Percentiles rank a stretch among this genome's conserved stretches.
Evolutionary conservation across 2,113 vertebrate species (phyloP).

Genomic region (Rhinolophus ferrumequinum): DNA sequence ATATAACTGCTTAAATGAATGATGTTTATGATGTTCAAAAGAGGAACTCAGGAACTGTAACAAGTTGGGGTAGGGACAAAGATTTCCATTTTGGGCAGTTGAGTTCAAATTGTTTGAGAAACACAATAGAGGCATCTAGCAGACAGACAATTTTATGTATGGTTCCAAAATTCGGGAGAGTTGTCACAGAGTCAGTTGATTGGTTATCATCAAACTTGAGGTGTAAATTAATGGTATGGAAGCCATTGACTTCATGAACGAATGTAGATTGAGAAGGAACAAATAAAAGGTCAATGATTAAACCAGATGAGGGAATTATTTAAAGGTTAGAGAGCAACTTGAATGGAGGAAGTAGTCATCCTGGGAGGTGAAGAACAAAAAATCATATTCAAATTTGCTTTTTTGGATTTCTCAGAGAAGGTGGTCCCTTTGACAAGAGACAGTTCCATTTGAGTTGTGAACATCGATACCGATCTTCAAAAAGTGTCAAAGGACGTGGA

Average conservation of each 20-base stretch:
- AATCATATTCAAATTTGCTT: neutral
- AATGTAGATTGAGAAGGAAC: neutral
- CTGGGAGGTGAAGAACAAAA: neutral
- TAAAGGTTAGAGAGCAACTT: neutral
- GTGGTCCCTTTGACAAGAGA: neutral
- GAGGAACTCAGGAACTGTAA: neutral
- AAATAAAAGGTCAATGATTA: neutral
- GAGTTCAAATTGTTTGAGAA: neutral
- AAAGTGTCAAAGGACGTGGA: neutral
- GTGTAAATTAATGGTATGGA: neutral
- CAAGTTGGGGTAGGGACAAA: neutral
- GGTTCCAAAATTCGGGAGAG: neutral
- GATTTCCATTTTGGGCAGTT: neutral
- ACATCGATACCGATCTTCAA: neutral
- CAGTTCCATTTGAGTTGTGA: neutral
- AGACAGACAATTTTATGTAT: neutral
- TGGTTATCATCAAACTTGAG: neutral
- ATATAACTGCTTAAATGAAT: neutral
- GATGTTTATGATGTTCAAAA: neutral
- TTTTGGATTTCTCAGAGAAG: neutral
- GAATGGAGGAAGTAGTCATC: neutral
- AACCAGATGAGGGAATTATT: neutral
- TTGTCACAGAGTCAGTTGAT: neutral
- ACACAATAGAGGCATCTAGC: neutral
- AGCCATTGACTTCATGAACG: neutral